Conservation (phyloP, 2,888 invertebrate species). For the Leptinotarsa juncta region DNA sequence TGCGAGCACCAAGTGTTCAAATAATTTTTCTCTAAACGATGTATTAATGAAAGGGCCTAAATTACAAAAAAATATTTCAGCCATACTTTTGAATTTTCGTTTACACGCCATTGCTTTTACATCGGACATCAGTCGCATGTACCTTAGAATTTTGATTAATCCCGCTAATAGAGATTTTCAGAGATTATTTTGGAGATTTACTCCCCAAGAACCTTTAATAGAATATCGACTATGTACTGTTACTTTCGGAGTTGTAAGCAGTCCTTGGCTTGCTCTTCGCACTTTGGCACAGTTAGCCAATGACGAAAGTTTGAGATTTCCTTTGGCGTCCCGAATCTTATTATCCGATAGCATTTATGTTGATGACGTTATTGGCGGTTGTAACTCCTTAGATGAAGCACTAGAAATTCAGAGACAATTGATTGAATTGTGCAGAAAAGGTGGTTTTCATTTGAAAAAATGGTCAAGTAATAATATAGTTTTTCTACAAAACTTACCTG, state of each 20-base stretch:
- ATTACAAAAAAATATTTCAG: slow-evolving; percentile 16
- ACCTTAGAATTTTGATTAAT: slow-evolving; percentile 9
- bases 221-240: slow-evolving; percentile 9
- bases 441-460: slow-evolving; percentile 15
- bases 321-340: slow-evolving; percentile 5
- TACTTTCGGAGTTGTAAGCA: slow-evolving; percentile 5
- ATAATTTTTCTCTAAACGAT: slow-evolving; percentile 12
- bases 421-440: slow-evolving; percentile 9
- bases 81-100: slow-evolving; percentile 20
- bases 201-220: slow-evolving; percentile 1
- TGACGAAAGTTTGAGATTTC: background rate
- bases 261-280: slow-evolving; percentile 19
- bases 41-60: slow-evolving; percentile 15
- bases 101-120: slow-evolving; percentile 2
- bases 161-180: slow-evolving; percentile 16
- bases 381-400: slow-evolving; percentile 8
- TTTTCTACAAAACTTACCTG: slow-evolving; percentile 16
- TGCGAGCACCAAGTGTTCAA: slow-evolving; percentile 12
- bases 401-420: slow-evolving; percentile 8
- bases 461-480: slow-evolving; percentile 13
- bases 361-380: slow-evolving; percentile 16
- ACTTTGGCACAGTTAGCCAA: slow-evolving; percentile 3
- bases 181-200: slow-evolving; percentile 16
- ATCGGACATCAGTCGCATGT: slow-evolving; percentile 17
- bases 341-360: slow-evolving; percentile 16